Conservation (phyloP, 2,888 invertebrate genomes). For the Cyclophora albipunctata region DNA sequence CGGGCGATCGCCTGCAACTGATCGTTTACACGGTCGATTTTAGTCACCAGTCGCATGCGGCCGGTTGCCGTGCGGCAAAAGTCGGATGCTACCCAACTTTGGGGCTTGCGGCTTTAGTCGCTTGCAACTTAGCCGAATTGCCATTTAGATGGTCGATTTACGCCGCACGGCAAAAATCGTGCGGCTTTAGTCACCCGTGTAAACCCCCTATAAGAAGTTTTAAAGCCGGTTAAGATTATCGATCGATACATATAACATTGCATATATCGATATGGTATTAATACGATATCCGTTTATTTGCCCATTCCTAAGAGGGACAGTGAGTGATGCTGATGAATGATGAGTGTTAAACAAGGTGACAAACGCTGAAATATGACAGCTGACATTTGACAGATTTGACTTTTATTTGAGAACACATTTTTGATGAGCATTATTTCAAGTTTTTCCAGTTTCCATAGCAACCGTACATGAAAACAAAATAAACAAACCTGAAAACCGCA, state of each 20-base stretch:
- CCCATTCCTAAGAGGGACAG: no score
- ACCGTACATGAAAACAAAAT: not conserved
- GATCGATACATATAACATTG: no score
- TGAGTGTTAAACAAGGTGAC: no score
- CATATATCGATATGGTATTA: no score
- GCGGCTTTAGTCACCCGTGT: constrained; percentile 28
- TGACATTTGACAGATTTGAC: not conserved
- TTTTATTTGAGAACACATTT: not conserved
- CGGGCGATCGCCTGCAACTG: constrained; percentile 19
- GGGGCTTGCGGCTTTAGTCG: constrained; percentile 34
- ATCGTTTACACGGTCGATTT: constrained; percentile 12
- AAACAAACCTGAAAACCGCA: not conserved
- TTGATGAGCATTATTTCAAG: no score
- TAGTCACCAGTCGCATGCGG: constrained; percentile 25
- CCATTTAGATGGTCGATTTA: constrained; percentile 21
- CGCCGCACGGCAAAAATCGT: constrained; percentile 22
- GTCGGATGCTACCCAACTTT: constrained; percentile 34
- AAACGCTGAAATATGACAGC: not conserved
- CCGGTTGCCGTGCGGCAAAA: constrained; percentile 30
- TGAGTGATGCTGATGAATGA: no score
- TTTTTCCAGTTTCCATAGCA: not conserved
- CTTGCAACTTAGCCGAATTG: constrained; percentile 30
- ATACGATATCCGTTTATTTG: no score
- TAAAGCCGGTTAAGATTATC: no score
- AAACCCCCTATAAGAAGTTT: constrained; percentile 6